phyloP scores from a whole-genome alignment of 30 jellyfish, hydroid and myxozoan species.

The Cassiopea xamachana region DNA sequence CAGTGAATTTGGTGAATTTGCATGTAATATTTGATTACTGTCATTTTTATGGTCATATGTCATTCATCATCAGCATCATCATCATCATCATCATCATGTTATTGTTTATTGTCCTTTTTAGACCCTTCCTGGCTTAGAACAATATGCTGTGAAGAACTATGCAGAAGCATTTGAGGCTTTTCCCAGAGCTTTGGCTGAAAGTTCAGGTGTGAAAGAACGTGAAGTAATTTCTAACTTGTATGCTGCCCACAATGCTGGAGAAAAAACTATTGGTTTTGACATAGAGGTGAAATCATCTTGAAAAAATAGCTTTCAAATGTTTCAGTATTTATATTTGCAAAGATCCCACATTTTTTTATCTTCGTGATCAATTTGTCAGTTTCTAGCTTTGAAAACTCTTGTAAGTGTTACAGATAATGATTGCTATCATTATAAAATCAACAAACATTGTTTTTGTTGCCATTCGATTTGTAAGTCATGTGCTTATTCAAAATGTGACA shows the following conservation, averaged over 20 bases:
- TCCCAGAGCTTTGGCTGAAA: constrained; percentile 97
- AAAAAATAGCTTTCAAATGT: background rate
- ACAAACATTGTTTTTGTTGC: too few species aligned
- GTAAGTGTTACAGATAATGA: too few species aligned
- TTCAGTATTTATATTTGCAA: background rate
- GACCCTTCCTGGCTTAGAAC: constrained; percentile 97
- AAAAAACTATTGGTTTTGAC: constrained; percentile 84
- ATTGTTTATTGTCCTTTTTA: constrained; percentile 11
- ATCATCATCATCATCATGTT: background rate
- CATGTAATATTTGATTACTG: too few species aligned
- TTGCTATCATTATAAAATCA: too few species aligned
- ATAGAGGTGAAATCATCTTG: constrained; percentile 71
- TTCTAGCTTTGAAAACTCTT: too few species aligned
- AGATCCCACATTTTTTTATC: background rate
- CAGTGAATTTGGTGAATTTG: too few species aligned
- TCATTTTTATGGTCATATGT: too few species aligned
- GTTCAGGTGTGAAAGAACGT: constrained; percentile 92
- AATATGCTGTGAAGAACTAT: constrained; percentile 88
- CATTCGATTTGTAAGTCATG: too few species aligned
- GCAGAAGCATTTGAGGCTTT: constrained; percentile 96
- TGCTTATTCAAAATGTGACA: too few species aligned
- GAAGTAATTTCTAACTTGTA: constrained; percentile 91
- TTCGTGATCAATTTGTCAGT: too few species aligned
- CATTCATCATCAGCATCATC: too few species aligned
- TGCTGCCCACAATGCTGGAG: constrained; percentile 97